Percentiles rank a stretch among this genome's conserved stretches.
These are phyloP conservation scores for Melanaphis sacchari DNA, from an alignment of 1,140 invertebrate genomes.

Conservation along the genomic window DNA sequence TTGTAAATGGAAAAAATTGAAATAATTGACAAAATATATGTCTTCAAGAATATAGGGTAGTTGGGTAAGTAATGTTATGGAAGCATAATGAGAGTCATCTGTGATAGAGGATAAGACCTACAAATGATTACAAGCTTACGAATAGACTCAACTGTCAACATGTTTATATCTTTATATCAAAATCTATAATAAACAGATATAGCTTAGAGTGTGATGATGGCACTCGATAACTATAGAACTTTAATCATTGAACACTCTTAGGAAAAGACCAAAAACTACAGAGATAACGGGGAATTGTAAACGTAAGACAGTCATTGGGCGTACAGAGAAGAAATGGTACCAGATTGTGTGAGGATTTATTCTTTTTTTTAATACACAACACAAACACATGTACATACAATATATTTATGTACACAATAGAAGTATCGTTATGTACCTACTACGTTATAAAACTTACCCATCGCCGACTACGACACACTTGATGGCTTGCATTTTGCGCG, in stretches of 20 bases:
- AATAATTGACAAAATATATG: neutral
- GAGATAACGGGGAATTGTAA: neutral
- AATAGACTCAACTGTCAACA: neutral
- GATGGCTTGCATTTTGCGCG: slow-evolving; percentile 59
- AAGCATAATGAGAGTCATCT: neutral
- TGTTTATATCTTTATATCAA: neutral
- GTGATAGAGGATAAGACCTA: neutral
- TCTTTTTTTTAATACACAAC: neutral
- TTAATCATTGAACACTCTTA: neutral
- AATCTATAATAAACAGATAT: neutral
- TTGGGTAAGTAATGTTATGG: neutral
- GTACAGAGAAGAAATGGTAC: neutral
- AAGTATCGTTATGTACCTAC: neutral
- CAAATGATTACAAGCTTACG: neutral
- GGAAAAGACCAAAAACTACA: neutral
- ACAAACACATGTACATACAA: neutral
- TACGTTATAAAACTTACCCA: slow-evolving; percentile 57
- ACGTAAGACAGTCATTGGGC: neutral
- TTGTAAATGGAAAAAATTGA: neutral
- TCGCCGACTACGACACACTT: slow-evolving; percentile 60
- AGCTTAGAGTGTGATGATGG: neutral
- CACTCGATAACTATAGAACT: neutral
- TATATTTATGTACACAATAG: neutral
- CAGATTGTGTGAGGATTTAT: neutral
- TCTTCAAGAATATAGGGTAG: neutral